Percentiles rank a stretch among this genome's conserved stretches.
Evolutionary conservation across 2,888 invertebrate species (phyloP).

Genomic region (Acleris emargana): DNA sequence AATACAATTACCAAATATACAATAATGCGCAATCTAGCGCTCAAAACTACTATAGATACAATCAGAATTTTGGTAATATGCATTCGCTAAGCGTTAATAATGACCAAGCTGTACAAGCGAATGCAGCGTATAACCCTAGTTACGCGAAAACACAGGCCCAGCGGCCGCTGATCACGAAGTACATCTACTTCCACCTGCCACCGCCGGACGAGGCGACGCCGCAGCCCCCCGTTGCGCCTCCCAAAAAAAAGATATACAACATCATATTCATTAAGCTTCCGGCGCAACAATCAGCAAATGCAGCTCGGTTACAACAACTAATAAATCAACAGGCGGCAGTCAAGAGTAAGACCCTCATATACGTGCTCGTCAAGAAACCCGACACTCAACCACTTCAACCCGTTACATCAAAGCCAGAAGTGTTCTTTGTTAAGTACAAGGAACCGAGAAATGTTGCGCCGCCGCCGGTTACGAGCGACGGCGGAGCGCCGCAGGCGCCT

Average conservation of each 20-base stretch:
- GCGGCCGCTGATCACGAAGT: slow-evolving; percentile 83
- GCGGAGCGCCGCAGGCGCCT: slow-evolving; percentile 27
- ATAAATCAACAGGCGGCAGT: slow-evolving; percentile 84
- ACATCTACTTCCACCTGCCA: slow-evolving; percentile 90
- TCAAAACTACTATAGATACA: slow-evolving; percentile 11
- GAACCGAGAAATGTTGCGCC: slow-evolving; percentile 32
- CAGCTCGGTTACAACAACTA: slow-evolving; percentile 66
- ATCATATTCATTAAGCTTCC: slow-evolving; percentile 91
- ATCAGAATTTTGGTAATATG: slow-evolving; percentile 1
- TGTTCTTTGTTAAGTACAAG: slow-evolving; percentile 87
- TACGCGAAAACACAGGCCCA: slow-evolving; percentile 44
- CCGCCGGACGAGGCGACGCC: slow-evolving; percentile 86
- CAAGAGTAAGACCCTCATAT: slow-evolving; percentile 88
- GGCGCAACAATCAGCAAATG: slow-evolving; percentile 79
- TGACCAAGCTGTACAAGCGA: slow-evolving; percentile 1
- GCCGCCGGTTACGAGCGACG: slow-evolving; percentile 6
- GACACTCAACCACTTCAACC: slow-evolving; percentile 73
- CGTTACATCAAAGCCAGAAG: slow-evolving; percentile 84
- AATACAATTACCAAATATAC: slow-evolving; percentile 17
- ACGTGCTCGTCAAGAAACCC: slow-evolving; percentile 88
- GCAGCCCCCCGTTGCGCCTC: slow-evolving; percentile 68
- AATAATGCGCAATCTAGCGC: slow-evolving; percentile 11
- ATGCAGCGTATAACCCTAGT: slow-evolving; percentile 2
- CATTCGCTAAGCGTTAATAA: slow-evolving; percentile 3
- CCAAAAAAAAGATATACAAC: slow-evolving; percentile 88